Conservation (phyloP, 2,888 invertebrate genomes). For the Acrobasis suavella region DNA sequence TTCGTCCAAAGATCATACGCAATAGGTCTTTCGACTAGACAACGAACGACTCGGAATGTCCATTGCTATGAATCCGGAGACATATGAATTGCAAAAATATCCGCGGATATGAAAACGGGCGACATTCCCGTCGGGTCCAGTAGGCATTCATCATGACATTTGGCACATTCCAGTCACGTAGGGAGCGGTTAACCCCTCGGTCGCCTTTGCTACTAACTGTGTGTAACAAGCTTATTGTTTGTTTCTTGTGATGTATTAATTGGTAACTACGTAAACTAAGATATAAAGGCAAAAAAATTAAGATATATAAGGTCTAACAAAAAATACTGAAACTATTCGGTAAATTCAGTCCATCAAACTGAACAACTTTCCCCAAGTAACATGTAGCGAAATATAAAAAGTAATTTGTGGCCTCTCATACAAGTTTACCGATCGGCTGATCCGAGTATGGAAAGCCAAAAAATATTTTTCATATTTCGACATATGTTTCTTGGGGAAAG, state of each 20-base stretch:
- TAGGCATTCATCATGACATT: slow-evolving; percentile 6
- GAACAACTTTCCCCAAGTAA: too few species aligned
- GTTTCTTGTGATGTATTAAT: not conserved
- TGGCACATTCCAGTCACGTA: slow-evolving; percentile 3
- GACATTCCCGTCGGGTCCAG: not conserved
- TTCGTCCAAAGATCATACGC: not conserved
- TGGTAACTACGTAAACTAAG: too few species aligned
- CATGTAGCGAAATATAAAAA: too few species aligned
- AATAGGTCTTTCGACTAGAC: not conserved
- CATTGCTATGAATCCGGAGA: not conserved
- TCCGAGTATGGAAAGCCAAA: too few species aligned
- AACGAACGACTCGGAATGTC: not conserved
- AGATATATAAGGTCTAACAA: too few species aligned
- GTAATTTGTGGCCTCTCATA: too few species aligned
- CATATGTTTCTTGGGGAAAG: too few species aligned
- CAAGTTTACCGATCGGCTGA: too few species aligned
- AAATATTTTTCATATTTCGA: too few species aligned
- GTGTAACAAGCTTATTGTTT: not conserved
- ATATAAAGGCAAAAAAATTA: too few species aligned
- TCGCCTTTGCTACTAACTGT: not conserved
- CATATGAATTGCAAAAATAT: slow-evolving; percentile 13
- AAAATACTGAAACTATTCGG: too few species aligned
- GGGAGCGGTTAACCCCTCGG: not conserved
- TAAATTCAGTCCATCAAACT: too few species aligned
- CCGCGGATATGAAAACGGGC: slow-evolving; percentile 11